Base-by-base conservation (phyloP, 1,140 invertebrate species). In the Atta texana region DNA sequence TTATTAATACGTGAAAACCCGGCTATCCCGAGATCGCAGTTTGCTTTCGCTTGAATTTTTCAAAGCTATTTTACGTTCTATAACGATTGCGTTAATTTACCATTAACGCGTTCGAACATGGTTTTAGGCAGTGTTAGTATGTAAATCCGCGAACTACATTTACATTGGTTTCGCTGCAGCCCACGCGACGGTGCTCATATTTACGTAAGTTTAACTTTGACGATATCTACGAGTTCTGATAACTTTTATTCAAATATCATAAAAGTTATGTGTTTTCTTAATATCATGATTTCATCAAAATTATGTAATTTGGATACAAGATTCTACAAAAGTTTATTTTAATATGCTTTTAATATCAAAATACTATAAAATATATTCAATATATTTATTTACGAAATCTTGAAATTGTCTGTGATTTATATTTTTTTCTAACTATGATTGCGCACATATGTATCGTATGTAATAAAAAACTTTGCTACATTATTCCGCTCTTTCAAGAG, bases 131-230 rank as follows among this genome's bases (percentile, higher is more conserved):
- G 75, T 85, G 51, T 87, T 82, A 69, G 85, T 72, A 59, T 51
- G 78, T 61, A 78, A 82, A 87, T 87, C 66, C 78, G 66, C 53
- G 55, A 87, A 87, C 75, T 80, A 80, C 76, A 44, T 82, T 84
- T 82, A 82, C 78, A 71, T 84, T 59, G 82, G 53, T 87, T 81
- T 81, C 53, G 64, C 49, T 71, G 53, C 64, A 59, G 53, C 57
- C 77, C 78, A 34, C 82, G 51, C 39, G 57, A 53, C 55, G 66
- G 77, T 87, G 53, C 64, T 87, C 85, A 84, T 71, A 87, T 87
- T 87, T 87, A 71, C 85, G 57, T 87, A 87, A 87, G 85, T 71
- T 82, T 82, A 87, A 82, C 85, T 82, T 87, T 86, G 78, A 86
- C 66, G 39, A 86, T 66, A 77, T 80, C 85, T 80, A 81, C 63